Conservation (phyloP, 2,113 vertebrate genomes). For the Herpailurus yagouaroundi region DNA sequence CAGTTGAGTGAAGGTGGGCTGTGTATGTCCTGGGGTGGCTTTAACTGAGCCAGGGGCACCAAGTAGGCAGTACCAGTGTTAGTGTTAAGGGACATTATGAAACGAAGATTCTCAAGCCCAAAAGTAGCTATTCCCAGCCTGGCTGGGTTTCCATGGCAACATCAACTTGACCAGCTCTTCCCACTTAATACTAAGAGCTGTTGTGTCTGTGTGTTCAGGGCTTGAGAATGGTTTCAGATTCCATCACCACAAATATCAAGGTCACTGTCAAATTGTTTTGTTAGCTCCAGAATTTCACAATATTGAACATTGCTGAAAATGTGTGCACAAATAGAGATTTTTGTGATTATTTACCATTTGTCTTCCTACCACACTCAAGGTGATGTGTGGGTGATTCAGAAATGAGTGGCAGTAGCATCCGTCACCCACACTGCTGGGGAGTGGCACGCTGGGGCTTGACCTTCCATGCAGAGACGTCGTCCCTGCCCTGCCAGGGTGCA, state of each 20-base stretch:
- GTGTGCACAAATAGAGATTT: not conserved
- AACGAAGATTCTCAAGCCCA: not conserved
- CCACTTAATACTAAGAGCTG: conserved; percentile 4
- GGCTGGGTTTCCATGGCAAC: conserved; percentile 61
- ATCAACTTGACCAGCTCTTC: conserved; percentile 32
- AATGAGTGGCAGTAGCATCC: not conserved
- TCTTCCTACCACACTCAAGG: not conserved
- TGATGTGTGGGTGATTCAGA: not conserved
- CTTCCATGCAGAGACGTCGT: not conserved
- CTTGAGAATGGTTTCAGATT: not conserved
- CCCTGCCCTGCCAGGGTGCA: not conserved
- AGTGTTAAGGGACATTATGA: not conserved
- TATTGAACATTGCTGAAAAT: not conserved
- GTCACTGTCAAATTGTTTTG: conserved; percentile 3
- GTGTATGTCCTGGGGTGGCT: no score
- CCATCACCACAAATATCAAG: not conserved
- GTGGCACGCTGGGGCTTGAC: not conserved
- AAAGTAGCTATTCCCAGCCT: not conserved
- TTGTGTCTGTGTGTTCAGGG: not conserved
- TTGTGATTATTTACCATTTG: not conserved
- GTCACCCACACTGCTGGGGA: not conserved
- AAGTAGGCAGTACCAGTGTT: not conserved
- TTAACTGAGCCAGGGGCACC: not conserved
- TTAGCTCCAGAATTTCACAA: not conserved
- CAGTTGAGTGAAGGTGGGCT: not conserved